Percentiles rank a stretch among this genome's conserved stretches.
These are phyloP conservation scores for Epizoanthus ramosus DNA, from an alignment of 92 coral and sea anemone species.

Conservation along the genomic window DNA sequence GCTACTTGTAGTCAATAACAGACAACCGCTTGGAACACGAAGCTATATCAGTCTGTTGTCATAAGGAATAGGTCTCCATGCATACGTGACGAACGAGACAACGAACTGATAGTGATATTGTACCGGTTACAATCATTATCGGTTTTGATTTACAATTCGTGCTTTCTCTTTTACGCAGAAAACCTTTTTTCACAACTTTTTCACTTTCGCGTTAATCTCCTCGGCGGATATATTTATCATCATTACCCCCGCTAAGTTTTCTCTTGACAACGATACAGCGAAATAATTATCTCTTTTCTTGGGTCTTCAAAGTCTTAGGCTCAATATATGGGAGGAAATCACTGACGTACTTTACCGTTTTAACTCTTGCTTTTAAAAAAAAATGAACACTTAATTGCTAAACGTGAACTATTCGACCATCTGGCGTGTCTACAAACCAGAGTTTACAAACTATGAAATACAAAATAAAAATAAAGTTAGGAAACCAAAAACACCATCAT, in stretches of 20 bases:
- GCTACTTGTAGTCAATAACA: conserved; percentile 16
- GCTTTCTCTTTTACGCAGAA: background rate
- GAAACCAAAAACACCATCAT: background rate
- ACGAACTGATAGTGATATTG: background rate
- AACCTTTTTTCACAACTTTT: background rate
- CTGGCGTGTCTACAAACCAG: conserved; percentile 25
- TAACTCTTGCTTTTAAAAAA: conserved; percentile 1
- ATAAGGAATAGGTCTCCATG: background rate
- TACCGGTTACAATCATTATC: background rate
- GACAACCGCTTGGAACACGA: conserved; percentile 12
- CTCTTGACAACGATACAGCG: conserved; percentile 9
- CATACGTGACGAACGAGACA: background rate
- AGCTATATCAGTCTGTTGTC: background rate
- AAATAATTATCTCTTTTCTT: conserved; percentile 12
- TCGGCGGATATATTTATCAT: conserved; percentile 18
- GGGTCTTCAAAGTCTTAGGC: conserved; percentile 3
- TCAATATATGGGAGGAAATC: conserved; percentile 3
- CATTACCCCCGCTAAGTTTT: conserved; percentile 30
- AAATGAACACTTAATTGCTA: conserved; percentile 9
- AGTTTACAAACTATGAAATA: conserved; percentile 5
- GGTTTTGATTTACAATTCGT: background rate
- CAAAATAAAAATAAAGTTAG: conserved; percentile 10
- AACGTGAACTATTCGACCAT: conserved; percentile 14
- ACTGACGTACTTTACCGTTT: background rate
- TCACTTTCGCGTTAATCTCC: background rate